A percentile compares a stretch with the other conserved stretches of the same genome.
Evolutionary conservation across 2,113 vertebrate species (phyloP).

Genomic region (Thalassarche chlororhynchos): DNA sequence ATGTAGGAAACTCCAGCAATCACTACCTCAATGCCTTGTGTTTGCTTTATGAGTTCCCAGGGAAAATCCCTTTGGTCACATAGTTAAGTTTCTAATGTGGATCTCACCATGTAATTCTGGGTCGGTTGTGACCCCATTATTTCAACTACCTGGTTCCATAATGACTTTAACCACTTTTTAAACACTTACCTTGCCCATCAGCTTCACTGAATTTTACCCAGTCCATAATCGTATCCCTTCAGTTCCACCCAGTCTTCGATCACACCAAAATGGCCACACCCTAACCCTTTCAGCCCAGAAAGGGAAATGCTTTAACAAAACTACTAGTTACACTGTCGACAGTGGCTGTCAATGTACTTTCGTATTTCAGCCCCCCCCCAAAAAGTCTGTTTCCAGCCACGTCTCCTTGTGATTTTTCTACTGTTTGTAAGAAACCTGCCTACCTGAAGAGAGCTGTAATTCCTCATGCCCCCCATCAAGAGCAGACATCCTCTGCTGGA

Average conservation of each 20-base stretch:
- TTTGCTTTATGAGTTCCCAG: neutral
- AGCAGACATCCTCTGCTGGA: neutral
- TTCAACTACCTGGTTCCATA: neutral
- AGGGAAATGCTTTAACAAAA: neutral
- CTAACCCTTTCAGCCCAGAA: neutral
- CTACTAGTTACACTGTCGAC: neutral
- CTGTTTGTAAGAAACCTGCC: neutral
- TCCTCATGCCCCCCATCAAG: neutral
- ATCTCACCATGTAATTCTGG: neutral
- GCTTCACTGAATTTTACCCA: neutral
- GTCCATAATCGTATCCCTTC: neutral
- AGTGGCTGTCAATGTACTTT: neutral
- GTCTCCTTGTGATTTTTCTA: neutral
- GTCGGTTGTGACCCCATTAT: neutral
- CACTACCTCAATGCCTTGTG: neutral
- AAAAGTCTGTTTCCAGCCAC: neutral
- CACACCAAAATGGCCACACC: neutral
- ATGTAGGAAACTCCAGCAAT: neutral
- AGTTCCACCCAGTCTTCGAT: neutral
- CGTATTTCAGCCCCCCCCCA: neutral
- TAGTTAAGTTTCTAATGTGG: neutral
- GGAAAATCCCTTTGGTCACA: neutral
- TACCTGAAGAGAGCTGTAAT: neutral
- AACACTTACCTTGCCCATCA: neutral
- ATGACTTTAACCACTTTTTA: neutral